Base-by-base conservation (phyloP, 2,113 vertebrate genomes). In the Uria lomvia region DNA sequence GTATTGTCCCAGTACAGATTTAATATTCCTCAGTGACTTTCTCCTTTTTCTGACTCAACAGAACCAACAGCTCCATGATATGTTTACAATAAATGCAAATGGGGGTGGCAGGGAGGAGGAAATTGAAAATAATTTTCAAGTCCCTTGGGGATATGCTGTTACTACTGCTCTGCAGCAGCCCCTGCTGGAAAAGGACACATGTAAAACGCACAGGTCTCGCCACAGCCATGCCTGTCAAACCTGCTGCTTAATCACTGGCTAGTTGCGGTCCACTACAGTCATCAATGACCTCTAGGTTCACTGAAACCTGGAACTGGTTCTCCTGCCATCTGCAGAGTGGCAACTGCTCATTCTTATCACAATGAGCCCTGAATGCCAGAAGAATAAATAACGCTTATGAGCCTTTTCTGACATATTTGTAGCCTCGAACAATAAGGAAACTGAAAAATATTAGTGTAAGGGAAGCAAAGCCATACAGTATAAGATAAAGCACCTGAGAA, bases 401-500 rank as follows among this genome's bases (percentile, higher is more conserved):
- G 22, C 29, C 6, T 87, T 89, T 96, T 94, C 73, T 98, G 91
- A 91, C 38, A 58, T 90, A 91, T 94, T 92, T 93, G 88, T 80
- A 90, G 72, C 43, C 68, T 83, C 11, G 1, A 86, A 85, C n/a
- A 93, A 89, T 68, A 94, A 84, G n/a, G n/a, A 78, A 90, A 89
- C 68, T 86, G 62, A 92, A 97, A 97, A 92, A 79, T 91, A 86
- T 74, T 95, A 88, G 74, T 94, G 59, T 80, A 84, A 98, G 91
- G 93, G 93, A 96, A 95, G 36, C 20, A 97, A 97, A 97, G 91
- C 70, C 85, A 63, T 91, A 78, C 38, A 81, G 52, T 20, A 74
- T 91, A 95, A 95, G 84, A 86, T 15, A 97, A 90, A 96, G 53
- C 62, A 96, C 80, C 88, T 81, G 47, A 97, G 72, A 97, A 98